A percentile compares a stretch with the other conserved stretches of the same genome.
These are phyloP conservation scores for Phoeniculus purpureus DNA, from an alignment of 2,797 vertebrate genomes.

Conservation along the genomic window DNA sequence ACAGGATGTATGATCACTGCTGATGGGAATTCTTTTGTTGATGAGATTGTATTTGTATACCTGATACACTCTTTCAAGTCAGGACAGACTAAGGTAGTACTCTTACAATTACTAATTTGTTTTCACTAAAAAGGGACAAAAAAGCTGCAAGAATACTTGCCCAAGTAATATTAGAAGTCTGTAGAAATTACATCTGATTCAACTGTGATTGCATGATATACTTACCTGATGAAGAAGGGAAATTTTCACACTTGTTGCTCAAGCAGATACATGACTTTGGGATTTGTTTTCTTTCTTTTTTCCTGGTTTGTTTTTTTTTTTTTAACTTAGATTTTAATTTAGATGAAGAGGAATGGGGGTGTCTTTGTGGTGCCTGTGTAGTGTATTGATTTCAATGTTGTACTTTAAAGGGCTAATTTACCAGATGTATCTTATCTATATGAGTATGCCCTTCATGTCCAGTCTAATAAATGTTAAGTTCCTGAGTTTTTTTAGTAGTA, in stretches of 20 bases:
- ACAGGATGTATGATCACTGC: neutral
- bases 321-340: slow-evolving; percentile 67
- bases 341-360: slow-evolving; percentile 60
- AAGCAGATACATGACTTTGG: slow-evolving; percentile 7
- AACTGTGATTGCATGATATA: neutral
- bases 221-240: slow-evolving; percentile 27
- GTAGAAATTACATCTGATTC: slow-evolving; percentile 54
- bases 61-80: neutral
- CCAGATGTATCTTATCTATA: slow-evolving; percentile 56
- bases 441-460: slow-evolving; percentile 65
- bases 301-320: neutral
- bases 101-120: slow-evolving; percentile 22
- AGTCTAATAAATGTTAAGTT: slow-evolving; percentile 68
- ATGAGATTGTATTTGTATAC: neutral
- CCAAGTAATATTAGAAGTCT: slow-evolving; percentile 17
- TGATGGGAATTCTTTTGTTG: neutral
- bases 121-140: slow-evolving; percentile 16
- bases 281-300: neutral
- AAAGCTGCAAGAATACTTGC: neutral
- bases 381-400: slow-evolving; percentile 58
- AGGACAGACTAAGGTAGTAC: neutral
- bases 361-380: slow-evolving; percentile 43
- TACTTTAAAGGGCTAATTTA: slow-evolving; percentile 64
- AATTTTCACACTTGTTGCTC: slow-evolving; percentile 51
- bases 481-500: neutral